Evolutionary conservation across 2,888 invertebrate genomes (phyloP).

Genomic region (Horisme vitalbata): DNA sequence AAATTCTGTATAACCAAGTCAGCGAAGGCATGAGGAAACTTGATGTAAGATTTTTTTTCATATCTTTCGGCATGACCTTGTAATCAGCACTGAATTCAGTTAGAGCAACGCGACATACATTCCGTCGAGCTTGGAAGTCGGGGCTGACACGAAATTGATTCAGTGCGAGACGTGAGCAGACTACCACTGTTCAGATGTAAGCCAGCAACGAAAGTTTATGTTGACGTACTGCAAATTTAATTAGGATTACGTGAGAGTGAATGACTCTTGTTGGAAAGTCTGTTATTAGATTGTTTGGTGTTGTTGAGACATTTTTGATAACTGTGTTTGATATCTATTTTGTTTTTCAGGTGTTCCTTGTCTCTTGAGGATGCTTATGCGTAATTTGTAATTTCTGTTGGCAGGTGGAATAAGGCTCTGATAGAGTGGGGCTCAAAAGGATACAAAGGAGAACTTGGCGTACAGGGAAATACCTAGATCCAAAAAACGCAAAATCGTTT

Average conservation of each 20-base stretch:
- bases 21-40: conserved; percentile 9
- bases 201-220: conserved; percentile 67
- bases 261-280: conserved; percentile 18
- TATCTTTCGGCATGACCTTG: conserved; percentile 19
- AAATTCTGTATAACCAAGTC: conserved; percentile 3
- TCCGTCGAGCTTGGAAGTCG: conserved; percentile 52
- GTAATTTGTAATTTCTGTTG: no score
- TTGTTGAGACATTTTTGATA: neutral
- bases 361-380: no score
- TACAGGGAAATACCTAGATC: no score
- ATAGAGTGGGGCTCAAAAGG: no score
- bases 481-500: no score
- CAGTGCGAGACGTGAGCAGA: conserved; percentile 72
- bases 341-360: no score
- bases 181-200: conserved; percentile 72
- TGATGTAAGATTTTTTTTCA: conserved; percentile 5
- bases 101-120: conserved; percentile 44
- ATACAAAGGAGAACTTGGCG: no score
- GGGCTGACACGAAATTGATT: conserved; percentile 77
- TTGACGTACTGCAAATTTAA: conserved; percentile 66
- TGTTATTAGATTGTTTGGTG: conserved; percentile 6
- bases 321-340: neutral
- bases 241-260: conserved; percentile 46
- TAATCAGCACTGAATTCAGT: conserved; percentile 39
- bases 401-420: no score